A percentile compares a stretch with the other conserved stretches of the same genome.
These are phyloP conservation scores for Athalia circularis DNA, from an alignment of 2,888 invertebrate genomes.

Conservation along the genomic window DNA sequence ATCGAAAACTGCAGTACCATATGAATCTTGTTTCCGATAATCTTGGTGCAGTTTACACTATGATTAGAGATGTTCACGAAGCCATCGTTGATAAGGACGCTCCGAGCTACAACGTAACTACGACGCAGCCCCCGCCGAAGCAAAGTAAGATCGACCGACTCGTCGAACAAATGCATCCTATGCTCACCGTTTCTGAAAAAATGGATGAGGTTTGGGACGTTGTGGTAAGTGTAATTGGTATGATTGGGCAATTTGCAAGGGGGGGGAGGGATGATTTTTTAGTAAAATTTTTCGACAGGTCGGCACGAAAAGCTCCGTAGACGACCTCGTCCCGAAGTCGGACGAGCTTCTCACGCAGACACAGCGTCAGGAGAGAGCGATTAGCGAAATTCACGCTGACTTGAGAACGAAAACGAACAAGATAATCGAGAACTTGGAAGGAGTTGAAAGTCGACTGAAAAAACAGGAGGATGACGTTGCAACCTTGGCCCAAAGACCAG, in stretches of 20 bases:
- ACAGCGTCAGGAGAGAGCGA: slow-evolving; percentile 90
- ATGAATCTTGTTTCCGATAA: slow-evolving; percentile 90
- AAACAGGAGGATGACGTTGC: slow-evolving; percentile 92
- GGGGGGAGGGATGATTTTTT: neutral
- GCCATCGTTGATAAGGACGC: slow-evolving; percentile 87
- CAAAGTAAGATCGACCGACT: slow-evolving; percentile 87
- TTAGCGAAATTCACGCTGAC: slow-evolving; percentile 90
- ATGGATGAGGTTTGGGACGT: slow-evolving; percentile 96
- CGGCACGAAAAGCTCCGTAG: slow-evolving; percentile 91
- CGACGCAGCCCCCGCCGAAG: slow-evolving; percentile 80
- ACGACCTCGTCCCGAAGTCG: slow-evolving; percentile 90
- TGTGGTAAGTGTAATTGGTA: slow-evolving; percentile 75
- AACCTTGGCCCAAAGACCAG: slow-evolving; percentile 84
- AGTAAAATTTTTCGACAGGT: slow-evolving; percentile 67
- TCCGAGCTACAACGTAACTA: slow-evolving; percentile 75
- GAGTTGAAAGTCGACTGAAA: slow-evolving; percentile 88
- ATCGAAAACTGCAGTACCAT: slow-evolving; percentile 89
- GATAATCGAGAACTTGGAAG: slow-evolving; percentile 90
- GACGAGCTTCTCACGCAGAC: slow-evolving; percentile 90
- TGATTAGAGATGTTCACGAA: slow-evolving; percentile 89
- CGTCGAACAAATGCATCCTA: slow-evolving; percentile 88
- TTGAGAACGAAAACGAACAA: slow-evolving; percentile 88
- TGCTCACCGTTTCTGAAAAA: slow-evolving; percentile 90
- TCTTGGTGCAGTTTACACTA: slow-evolving; percentile 84
- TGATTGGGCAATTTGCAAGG: neutral